phyloP scores from a whole-genome alignment of 1,140 invertebrate species.

The Halyomorpha halys region DNA sequence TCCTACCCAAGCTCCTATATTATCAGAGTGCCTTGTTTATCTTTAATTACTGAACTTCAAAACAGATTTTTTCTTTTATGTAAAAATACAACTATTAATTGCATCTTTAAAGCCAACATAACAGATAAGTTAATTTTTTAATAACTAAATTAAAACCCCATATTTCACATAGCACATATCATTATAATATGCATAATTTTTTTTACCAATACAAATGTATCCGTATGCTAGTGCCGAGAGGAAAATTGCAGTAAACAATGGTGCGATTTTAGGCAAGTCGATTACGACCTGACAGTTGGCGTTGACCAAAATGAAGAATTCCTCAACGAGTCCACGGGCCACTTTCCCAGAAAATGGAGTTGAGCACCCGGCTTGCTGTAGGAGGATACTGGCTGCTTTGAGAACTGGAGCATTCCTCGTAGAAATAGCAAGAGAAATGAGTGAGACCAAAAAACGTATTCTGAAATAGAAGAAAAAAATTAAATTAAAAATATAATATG shows the following conservation, averaged over 20 bases:
- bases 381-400: slow-evolving; percentile 67
- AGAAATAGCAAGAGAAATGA: slow-evolving; percentile 65
- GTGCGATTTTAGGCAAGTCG: slow-evolving; percentile 54
- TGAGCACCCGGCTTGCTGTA: slow-evolving; percentile 72
- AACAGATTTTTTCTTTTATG: too few relatives aligned
- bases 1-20: too few relatives aligned
- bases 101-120: too few relatives aligned
- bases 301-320: slow-evolving; percentile 58
- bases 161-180: too few relatives aligned
- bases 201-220: slow-evolving; percentile 40
- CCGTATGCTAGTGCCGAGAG: slow-evolving; percentile 69
- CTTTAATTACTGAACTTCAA: too few relatives aligned
- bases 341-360: slow-evolving; percentile 45
- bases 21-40: too few relatives aligned
- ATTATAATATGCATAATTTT: too few relatives aligned
- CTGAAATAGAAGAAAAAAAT: slow-evolving; percentile 33
- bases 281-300: slow-evolving; percentile 30
- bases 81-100: too few relatives aligned
- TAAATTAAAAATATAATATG: too few relatives aligned
- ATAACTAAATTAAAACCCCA: too few relatives aligned
- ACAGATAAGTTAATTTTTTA: too few relatives aligned
- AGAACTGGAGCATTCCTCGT: slow-evolving; percentile 59
- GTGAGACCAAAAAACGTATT: slow-evolving; percentile 58
- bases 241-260: slow-evolving; percentile 69
- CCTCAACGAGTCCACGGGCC: slow-evolving; percentile 61